Evolutionary conservation across 2,113 vertebrate species (phyloP), one percentile per base, ranked within the genome.

Genomic region (Oxygymnocypris stewartii): DNA sequence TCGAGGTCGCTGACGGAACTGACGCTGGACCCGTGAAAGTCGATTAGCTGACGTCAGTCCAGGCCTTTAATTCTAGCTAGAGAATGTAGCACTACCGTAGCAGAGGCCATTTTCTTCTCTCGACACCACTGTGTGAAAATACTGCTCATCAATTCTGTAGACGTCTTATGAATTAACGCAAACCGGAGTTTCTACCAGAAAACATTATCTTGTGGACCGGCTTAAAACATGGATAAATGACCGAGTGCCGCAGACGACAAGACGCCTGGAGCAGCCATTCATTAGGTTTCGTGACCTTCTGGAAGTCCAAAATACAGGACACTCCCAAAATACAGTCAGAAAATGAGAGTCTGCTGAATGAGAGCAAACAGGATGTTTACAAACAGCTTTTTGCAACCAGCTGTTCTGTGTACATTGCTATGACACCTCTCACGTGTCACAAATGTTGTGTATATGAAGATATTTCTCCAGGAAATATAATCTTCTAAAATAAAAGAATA

Each of bases 341-440:
- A 76, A 49, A 20, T 59, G 51, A 37, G 51, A 79, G 51, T 13
- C 20, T 35, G 31, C 9, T 20, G 49, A 59, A 59, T 40, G 13
- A 40, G 18, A 59, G 28, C 77, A 79, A 79, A 59, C 77, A 79
- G 77, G 51, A 79, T 59, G 51, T 79, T 79, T 79, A 37, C 77
- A 79, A 79, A 40, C 51, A 79, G 77, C 20, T 59, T 79, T 79
- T 59, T n/a, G 54, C 77, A 59, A 37, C 5, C 51, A 79, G 77
- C 51, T 40, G 31, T 40, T 59, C 51, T 40, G 51, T 59, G 31
- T 59, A 59, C 31, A 59, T 4, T 54, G 25, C 5, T 18, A n/a
- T 59, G 73, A 47, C 42, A 76, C 73, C 63, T 61, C 63, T 67
- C 42, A 1, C 73, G 47, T 25, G 11, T 47, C 12, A 75, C 42